Conservation (phyloP, 2,797 vertebrate species). For the Triplophysa yarkandensis region DNA sequence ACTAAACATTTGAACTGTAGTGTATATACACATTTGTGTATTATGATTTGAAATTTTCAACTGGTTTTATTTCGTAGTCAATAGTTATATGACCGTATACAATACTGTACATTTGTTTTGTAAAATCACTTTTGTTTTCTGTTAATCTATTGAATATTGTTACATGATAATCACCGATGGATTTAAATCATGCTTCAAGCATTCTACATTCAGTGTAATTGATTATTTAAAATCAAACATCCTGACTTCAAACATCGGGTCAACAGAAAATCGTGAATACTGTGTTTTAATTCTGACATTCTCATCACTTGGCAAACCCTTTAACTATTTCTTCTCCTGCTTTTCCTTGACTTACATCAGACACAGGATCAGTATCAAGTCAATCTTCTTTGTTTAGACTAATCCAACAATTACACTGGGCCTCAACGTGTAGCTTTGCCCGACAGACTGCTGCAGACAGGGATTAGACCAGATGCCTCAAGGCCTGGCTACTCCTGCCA, state of each 20-base stretch:
- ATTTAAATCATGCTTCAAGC: not conserved
- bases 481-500: slow-evolving; percentile 38
- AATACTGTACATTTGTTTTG: no score
- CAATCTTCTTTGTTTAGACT: slow-evolving; percentile 75
- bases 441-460: slow-evolving; percentile 56
- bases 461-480: slow-evolving; percentile 56
- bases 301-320: not conserved
- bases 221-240: not conserved
- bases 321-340: slow-evolving; percentile 32
- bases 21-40: no score
- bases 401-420: slow-evolving; percentile 74
- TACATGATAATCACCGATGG: not conserved
- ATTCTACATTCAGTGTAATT: not conserved
- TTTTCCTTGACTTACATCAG: slow-evolving; percentile 67
- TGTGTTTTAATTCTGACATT: not conserved
- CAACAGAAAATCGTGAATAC: not conserved
- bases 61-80: no score
- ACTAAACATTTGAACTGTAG: no score
- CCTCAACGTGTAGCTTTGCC: slow-evolving; percentile 66
- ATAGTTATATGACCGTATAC: no score
- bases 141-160: no score
- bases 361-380: slow-evolving; percentile 70
- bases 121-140: no score
- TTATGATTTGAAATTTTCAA: no score
- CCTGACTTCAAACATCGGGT: not conserved